Base-by-base conservation (phyloP, 2,797 vertebrate species). In the Cryptoprocta ferox region DNA sequence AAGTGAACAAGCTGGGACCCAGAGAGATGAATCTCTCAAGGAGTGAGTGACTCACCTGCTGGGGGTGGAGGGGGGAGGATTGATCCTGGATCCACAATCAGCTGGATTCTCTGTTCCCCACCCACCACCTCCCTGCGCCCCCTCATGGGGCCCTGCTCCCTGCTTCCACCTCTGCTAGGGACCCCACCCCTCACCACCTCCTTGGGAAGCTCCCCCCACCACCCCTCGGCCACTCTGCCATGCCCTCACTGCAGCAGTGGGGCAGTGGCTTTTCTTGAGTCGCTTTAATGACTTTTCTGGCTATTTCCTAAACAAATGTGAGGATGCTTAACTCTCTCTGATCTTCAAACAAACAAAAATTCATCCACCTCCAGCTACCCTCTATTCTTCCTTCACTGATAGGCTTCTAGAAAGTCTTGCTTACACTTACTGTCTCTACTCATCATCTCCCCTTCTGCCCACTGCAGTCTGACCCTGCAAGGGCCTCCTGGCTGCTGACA, bases 221-320 rank as follows among this genome's bases (percentile, higher is more conserved):
- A 48, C 2, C 13, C 48, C 12, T 48, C 3, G 68, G 85, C 35
- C 79, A 11, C 48, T 73, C 92, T 73, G 59, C 66, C 32, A 10
- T 14, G 86, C 2, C 26, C 93, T 76, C 13, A 10, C 21, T 59
- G 5, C 61, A 35, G 53, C 28, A 63, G 28, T 18, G 56, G 21
- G 30, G 26, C 14, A 61, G 45, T 37, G 12, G 37, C 61, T 78
- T 89, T 88, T 80, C 50, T 59, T 75, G 91, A 56, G 59, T 21
- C 80, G 70, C 21, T 92, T 63, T 53, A 32, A 63, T 83, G 48
- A 82, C 59, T 78, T 84, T 79, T 63, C 37, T 32, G 56, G 75
- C 30, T 86, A 45, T 91, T 91, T 70, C 93, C 73, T 59, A 61
- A 86, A 61, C 59, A 94, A 59, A 87, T 5, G 24, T 66, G 94